Evolutionary conservation across 2,888 invertebrate species (phyloP).

Genomic region (Pilophorus perplexus): DNA sequence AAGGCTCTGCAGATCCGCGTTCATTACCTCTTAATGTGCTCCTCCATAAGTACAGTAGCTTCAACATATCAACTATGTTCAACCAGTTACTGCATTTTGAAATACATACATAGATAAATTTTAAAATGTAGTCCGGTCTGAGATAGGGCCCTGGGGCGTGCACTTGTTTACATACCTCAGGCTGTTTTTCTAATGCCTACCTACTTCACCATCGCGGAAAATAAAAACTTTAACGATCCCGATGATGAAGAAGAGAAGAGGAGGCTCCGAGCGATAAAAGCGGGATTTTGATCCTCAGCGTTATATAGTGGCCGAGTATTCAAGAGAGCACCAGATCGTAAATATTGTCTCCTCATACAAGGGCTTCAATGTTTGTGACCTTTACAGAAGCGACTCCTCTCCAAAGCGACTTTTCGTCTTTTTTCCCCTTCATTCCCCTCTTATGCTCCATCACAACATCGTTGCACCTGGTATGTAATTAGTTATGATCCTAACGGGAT

Average conservation of each 20-base stretch:
- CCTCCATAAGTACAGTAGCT: too few species aligned
- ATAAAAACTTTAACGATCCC: conserved; percentile 29
- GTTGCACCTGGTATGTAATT: background rate
- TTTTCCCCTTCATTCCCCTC: conserved; percentile 4
- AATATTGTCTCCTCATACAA: conserved; percentile 33
- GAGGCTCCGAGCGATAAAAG: conserved; percentile 20
- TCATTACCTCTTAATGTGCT: too few species aligned
- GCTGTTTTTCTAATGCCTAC: conserved; percentile 1
- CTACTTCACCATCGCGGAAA: background rate
- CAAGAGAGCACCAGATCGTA: conserved; percentile 28
- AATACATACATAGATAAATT: too few species aligned
- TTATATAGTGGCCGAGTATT: conserved; percentile 24
- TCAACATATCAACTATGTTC: too few species aligned
- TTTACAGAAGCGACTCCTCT: conserved; percentile 21
- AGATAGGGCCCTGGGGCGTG: too few species aligned
- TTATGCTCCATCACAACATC: background rate
- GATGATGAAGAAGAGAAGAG: conserved; percentile 17
- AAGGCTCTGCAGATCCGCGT: too few species aligned
- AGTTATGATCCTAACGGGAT: background rate
- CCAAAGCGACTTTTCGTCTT: conserved; percentile 1
- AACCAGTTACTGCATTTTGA: too few species aligned
- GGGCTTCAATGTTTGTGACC: conserved; percentile 27
- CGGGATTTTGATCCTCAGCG: conserved; percentile 29
- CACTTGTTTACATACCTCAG: conserved; percentile 5
- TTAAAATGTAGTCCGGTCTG: too few species aligned